Percentiles rank a stretch among this genome's conserved stretches.
These are phyloP conservation scores for Lophotis ruficrista DNA, from an alignment of 2,113 vertebrate species.

Conservation along the genomic window DNA sequence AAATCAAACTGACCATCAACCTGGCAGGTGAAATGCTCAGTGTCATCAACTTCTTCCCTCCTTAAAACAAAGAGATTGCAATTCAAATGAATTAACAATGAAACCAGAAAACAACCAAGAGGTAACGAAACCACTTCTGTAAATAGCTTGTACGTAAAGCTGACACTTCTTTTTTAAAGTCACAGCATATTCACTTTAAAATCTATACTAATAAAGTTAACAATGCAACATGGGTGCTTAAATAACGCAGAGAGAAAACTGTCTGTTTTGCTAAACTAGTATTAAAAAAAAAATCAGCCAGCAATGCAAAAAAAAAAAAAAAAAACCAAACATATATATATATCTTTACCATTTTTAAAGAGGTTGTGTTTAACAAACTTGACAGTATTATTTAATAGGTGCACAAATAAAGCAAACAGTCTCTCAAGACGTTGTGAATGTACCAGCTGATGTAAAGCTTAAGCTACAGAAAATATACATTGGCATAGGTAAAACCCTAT, in stretches of 20 bases:
- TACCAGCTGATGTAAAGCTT: background rate
- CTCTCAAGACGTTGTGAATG: background rate
- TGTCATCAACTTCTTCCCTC: constrained; percentile 60
- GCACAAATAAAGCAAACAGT: background rate
- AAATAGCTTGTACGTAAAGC: background rate
- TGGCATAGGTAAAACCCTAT: background rate
- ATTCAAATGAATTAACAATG: background rate
- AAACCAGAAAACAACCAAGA: background rate
- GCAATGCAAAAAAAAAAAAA: background rate
- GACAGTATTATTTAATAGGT: background rate
- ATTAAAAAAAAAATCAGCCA: background rate
- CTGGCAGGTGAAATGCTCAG: constrained; percentile 53
- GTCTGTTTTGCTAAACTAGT: background rate
- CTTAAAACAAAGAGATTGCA: constrained; percentile 36
- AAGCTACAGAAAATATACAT: background rate
- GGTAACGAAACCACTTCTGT: background rate
- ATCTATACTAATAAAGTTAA: background rate
- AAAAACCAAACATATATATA: no score
- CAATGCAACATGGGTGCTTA: background rate
- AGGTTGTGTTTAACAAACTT: background rate
- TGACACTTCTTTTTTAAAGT: background rate
- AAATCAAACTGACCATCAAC: constrained; percentile 64
- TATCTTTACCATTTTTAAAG: background rate
- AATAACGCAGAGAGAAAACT: background rate
- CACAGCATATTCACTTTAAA: background rate